Base-by-base conservation (phyloP, 2,797 vertebrate genomes). In the Macropodus opercularis region DNA sequence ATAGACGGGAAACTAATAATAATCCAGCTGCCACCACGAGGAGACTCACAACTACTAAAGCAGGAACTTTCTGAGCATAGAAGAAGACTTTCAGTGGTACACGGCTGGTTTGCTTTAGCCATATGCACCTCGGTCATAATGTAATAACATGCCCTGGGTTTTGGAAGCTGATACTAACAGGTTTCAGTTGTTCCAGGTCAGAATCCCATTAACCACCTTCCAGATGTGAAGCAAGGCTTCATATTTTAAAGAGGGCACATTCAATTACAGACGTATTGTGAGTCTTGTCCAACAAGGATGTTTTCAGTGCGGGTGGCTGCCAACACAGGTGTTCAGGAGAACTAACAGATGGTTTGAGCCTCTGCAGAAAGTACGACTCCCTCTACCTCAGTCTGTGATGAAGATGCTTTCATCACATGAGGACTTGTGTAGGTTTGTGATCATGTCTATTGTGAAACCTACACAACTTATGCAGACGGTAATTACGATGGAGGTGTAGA, bases 271-370 rank as follows among this genome's bases (percentile, higher is more conserved):
- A 55, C 41, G 61, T 62, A 62, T 68, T 77, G 49, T 59, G 31
- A 79, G 76, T 77, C 57, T 35, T 50, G 69, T 79, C 68, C 63
- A 61, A 53, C 35, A 49, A 64, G 62, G 40, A 58, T 65, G 75
- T 59, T 78, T 77, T 58, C 32, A 77, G 29, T 39, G 51, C 80
- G 81, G 81, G 84, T 80, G 74, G 48, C 73, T 27, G 47, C 22
- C 64, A 77, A 55, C 55, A 48, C 82, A 90, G 82, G 78, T 86
- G 85, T 81, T 77, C 39, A 35, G 34, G 51, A 75, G 77, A 26
- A 19, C 11, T 55, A 62, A 69, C 86, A 87, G 80, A 77, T 85
- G 83, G 66, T 54, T 73, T 39, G n/a, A 38, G 40, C 38, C 48
- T 31, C 47, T 58, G 57, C 15, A 39, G 48, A 46, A 32, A 24